Percentiles rank a stretch among this genome's conserved stretches.
These are phyloP conservation scores for Pangasius macronema DNA, from an alignment of 2,797 vertebrate species.

Conservation along the genomic window DNA sequence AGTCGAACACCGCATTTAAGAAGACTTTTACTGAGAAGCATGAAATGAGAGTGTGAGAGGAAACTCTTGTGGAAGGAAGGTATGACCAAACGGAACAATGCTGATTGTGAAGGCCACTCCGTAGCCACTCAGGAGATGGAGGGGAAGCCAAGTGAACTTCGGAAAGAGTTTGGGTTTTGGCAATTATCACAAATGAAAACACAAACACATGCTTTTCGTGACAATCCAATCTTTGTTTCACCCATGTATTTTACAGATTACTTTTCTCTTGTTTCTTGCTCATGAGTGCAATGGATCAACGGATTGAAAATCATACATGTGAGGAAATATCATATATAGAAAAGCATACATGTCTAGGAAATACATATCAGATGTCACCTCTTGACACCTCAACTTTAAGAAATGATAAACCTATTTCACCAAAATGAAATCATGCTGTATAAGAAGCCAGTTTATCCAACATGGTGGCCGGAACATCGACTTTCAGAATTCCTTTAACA, in stretches of 20 bases:
- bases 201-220: background rate
- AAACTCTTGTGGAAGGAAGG: conserved; percentile 1
- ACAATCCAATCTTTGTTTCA: background rate
- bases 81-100: background rate
- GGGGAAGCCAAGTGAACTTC: background rate
- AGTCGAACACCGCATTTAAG: background rate
- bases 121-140: background rate
- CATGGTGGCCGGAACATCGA: no score
- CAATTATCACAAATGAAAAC: background rate
- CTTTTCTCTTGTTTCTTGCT: background rate
- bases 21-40: background rate
- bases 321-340: no score
- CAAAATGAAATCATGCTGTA: no score
- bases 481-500: no score
- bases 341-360: no score
- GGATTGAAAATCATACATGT: background rate
- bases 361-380: no score
- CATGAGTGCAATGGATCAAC: background rate
- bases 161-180: background rate
- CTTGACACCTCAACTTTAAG: no score
- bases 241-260: background rate
- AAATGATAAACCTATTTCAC: no score
- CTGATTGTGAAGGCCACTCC: background rate
- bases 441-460: no score
- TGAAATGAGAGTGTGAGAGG: background rate